Evolutionary conservation across 2,888 invertebrate genomes (phyloP), one percentile per base, ranked within the genome.

Genomic region (Tetanocera ferruginea): DNA sequence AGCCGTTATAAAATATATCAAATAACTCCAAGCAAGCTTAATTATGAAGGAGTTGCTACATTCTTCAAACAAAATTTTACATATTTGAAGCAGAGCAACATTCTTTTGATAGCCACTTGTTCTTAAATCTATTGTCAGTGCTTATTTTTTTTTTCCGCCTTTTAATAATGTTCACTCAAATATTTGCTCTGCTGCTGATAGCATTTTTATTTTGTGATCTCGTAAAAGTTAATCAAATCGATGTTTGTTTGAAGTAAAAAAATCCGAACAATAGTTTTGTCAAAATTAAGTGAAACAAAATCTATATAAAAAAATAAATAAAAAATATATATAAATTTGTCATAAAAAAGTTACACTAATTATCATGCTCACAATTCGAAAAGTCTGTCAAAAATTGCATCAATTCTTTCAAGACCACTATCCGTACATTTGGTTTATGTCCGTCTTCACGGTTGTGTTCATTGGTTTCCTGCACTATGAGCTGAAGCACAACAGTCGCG

Each of bases 381-480:
- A 76, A 77, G 69, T 81, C 28, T 76, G 76, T 52, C 79, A 72
- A 69, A 81, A 80, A 71, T 70, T 83, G 17, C 81, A 84, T 51
- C 74, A 80, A 70, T 76, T 84, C 72, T 84, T 85, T 75, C 78
- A 83, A 62, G 76, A 76, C 6, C 73, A 84, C 76, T 83, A 84
- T 73, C 80, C 79, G 3, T 78, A 78, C 69, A 79, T 86, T 71
- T 80, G 83, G 60, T 78, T 83, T 23, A 9, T 73, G 3, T 83
- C 83, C 4, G 43, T 81, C 0, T 67, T 81, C 23, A 60, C 80
- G n/a, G 77, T 82, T 2, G 73, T 82, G 0, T 17, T 81, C 4
- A 80, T 81, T 37, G 85, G 82, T 1, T 86, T 82, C 62, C 64
- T 85, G n/a, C 84, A 85, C 72, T 83, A 81, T 76, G 83, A 86